Base-by-base conservation (phyloP, 2,797 vertebrate genomes). In the Gorsachius magnificus region DNA sequence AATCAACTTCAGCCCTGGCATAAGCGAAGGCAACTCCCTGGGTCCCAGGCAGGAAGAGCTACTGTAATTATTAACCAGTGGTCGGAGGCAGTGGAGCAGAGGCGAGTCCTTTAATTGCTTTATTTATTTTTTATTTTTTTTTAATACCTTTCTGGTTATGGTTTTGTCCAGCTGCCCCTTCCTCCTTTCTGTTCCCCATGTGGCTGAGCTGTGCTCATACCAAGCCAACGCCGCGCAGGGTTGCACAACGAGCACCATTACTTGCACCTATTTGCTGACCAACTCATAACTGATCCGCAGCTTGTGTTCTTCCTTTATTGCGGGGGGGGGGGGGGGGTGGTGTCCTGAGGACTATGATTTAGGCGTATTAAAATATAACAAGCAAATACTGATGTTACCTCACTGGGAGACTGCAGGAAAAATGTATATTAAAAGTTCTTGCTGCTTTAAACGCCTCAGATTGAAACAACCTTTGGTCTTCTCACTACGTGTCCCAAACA, bases 171-270 rank as follows among this genome's bases (percentile, higher is more conserved):
- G 74, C 87, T 96, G 89, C 87, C 92, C 96, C 96, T 97, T 97
- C 96, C 96, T 95, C 92, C 95, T 97, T 97, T 95, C 95, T 95
- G 75, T 97, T 96, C 96, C 93, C 72, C 46, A 46, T 87, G 85
- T 11, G 84, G 89, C 83, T 71, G 85, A 93, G 58, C 92, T 91
- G 71, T 66, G 92, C 84, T 93, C 63, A 10, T 64, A 83, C 69
- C 94, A 83, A 4, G 45, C 64, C 85, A 66, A 2, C 4, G 3
- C 58, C 0, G 4, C 51, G 85, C 0, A 0, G 60, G 48, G 45
- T 93, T 90, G 69, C 95, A 95, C 91, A 95, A 96, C 60, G 1
- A 51, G n/a, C 78, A n/a, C 79, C 70, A 56, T 15, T 24, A 45
- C 91, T 94, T 90, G 79, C 91, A 90, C 74, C 80, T 83, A 72